Percentiles rank a stretch among this genome's conserved stretches.
phyloP scores from a whole-genome alignment of 2,888 invertebrate species.

The Xanthorhoe designata region DNA sequence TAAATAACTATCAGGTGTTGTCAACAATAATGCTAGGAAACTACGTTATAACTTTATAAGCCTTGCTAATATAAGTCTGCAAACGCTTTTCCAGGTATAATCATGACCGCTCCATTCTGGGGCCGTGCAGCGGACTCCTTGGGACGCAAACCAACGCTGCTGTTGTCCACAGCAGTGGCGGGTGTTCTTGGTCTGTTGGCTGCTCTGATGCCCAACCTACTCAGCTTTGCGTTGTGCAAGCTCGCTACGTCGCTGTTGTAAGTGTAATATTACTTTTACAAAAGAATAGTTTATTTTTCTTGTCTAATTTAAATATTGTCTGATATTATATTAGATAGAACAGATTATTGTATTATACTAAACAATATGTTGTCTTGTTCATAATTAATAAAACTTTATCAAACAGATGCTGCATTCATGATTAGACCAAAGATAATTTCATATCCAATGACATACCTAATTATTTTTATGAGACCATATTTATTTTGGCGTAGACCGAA shows the following conservation, averaged over 20 bases:
- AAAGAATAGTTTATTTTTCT: no score
- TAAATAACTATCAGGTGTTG: neutral
- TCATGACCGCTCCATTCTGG: constrained; percentile 76
- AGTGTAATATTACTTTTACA: constrained; percentile 48
- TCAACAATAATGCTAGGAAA: neutral
- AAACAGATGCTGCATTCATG: no score
- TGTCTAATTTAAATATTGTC: no score
- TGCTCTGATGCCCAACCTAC: constrained; percentile 68
- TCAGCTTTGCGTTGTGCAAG: constrained; percentile 67
- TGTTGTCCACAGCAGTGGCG: constrained; percentile 59
- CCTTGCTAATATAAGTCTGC: neutral
- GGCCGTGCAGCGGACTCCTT: constrained; percentile 70
- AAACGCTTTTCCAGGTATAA: constrained; percentile 62
- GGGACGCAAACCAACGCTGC: constrained; percentile 71
- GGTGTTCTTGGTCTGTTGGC: constrained; percentile 64
- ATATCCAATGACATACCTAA: no score
- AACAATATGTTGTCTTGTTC: no score
- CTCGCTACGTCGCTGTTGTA: constrained; percentile 73
- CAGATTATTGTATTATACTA: no score
- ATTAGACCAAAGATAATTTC: no score
- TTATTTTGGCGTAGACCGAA: neutral
- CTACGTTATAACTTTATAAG: no score
- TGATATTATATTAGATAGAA: no score
- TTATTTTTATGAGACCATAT: no score
- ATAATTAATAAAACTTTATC: no score